Evolutionary conservation across 2,797 vertebrate species (phyloP).

Genomic region (Nannoperca obscura): DNA sequence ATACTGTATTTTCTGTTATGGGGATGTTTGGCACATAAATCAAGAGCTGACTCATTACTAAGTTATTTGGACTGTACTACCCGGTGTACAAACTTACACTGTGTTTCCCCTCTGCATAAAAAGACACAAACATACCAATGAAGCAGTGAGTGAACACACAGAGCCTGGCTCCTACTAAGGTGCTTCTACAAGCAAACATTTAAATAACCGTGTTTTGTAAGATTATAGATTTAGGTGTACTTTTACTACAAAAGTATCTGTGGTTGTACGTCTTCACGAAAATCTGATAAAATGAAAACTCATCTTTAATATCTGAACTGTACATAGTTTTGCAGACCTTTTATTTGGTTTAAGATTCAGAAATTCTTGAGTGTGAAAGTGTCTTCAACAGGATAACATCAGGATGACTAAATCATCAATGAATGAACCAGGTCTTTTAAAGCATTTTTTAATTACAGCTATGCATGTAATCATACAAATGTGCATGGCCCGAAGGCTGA

Average conservation of each 20-base stretch:
- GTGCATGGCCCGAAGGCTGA: slow-evolving; percentile 4
- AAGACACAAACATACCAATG: neutral
- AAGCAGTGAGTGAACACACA: neutral
- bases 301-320: neutral
- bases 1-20: neutral
- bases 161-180: neutral
- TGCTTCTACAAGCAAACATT: neutral
- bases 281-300: neutral
- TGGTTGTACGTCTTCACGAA: neutral
- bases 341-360: neutral
- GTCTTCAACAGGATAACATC: neutral
- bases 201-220: neutral
- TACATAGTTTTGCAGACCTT: neutral
- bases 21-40: neutral
- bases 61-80: slow-evolving; percentile 3
- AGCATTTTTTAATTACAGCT: slow-evolving; percentile 14
- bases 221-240: neutral
- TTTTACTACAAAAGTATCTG: neutral
- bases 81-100: neutral
- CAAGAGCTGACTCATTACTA: neutral
- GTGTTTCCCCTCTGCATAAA: neutral
- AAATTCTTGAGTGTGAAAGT: neutral
- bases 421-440: neutral
- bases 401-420: neutral
- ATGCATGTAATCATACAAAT: too few species aligned